Evolutionary conservation across 2,113 vertebrate species (phyloP).

Genomic region (Cranoglanis bouderius): DNA sequence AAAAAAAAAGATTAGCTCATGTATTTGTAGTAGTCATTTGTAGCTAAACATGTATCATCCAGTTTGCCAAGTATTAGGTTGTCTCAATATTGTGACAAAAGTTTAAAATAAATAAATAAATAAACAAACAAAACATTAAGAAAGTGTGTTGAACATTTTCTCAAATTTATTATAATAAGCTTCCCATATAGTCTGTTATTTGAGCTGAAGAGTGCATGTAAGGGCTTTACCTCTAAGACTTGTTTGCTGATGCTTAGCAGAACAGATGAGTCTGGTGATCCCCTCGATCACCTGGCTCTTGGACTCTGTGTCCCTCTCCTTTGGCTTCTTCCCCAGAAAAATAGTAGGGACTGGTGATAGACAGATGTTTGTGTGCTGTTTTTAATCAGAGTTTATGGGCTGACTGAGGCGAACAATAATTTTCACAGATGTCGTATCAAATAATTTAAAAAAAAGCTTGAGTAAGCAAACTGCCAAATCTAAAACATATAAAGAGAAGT

Average conservation of each 20-base stretch:
- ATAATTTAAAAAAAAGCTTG: not conserved
- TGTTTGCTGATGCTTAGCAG: slow-evolving; percentile 80
- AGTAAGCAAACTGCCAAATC: not conserved
- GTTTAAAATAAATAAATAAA: too few species aligned
- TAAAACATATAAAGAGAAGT: not conserved
- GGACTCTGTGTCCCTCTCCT: slow-evolving; percentile 78
- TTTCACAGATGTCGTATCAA: not conserved
- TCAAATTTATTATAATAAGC: not conserved
- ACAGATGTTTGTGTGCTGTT: not conserved
- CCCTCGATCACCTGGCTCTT: slow-evolving; percentile 82
- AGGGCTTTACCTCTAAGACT: slow-evolving; percentile 73
- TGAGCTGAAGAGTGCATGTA: not conserved
- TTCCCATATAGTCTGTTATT: not conserved
- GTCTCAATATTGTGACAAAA: not conserved
- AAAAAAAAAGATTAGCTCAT: too few species aligned
- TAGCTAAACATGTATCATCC: not conserved
- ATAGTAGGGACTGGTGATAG: slow-evolving; percentile 73
- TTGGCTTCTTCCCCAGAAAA: slow-evolving; percentile 80
- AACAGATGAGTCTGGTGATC: slow-evolving; percentile 81
- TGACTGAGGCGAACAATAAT: not conserved
- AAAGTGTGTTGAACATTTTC: not conserved
- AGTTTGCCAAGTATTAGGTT: not conserved
- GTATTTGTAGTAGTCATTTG: not conserved
- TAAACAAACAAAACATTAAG: too few species aligned
- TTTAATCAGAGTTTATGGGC: not conserved